Evolutionary conservation across 2,888 invertebrate species (phyloP).

Genomic region (Camptogramma bilineatum): DNA sequence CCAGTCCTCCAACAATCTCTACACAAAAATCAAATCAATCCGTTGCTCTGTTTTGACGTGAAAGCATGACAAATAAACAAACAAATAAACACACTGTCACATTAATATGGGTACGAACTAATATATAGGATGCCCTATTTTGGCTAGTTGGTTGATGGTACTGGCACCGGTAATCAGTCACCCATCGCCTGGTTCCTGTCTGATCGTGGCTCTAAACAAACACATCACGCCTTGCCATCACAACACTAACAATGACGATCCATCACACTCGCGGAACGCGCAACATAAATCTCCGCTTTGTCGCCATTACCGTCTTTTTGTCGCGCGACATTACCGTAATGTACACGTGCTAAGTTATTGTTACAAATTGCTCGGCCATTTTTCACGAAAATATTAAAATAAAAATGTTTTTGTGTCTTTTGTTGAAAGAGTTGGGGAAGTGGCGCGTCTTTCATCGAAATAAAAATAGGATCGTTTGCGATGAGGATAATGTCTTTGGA

Average conservation of each 20-base stretch:
- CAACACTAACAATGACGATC: constrained; percentile 27
- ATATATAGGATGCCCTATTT: no score
- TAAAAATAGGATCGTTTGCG: constrained; percentile 21
- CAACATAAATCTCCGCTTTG: constrained; percentile 55
- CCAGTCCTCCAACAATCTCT: no score
- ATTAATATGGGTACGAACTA: no score
- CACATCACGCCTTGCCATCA: constrained; percentile 24
- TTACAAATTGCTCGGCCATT: constrained; percentile 57
- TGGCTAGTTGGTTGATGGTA: background rate
- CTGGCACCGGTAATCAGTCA: background rate
- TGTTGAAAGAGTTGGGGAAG: constrained; percentile 39
- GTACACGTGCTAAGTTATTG: constrained; percentile 58
- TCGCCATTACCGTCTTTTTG: constrained; percentile 63
- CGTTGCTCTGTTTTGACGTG: no score
- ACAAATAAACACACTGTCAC: no score
- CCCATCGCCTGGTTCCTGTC: background rate
- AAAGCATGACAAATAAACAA: no score
- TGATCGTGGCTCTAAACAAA: background rate
- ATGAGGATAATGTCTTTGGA: background rate
- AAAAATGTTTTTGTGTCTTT: constrained; percentile 38
- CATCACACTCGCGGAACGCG: constrained; percentile 31
- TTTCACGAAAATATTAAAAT: constrained; percentile 45
- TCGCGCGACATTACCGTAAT: constrained; percentile 55
- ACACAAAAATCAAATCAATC: no score
- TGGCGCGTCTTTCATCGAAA: constrained; percentile 23